phyloP scores from a whole-genome alignment of 2,888 invertebrate genomes.

The Drosophila bunnanda region DNA sequence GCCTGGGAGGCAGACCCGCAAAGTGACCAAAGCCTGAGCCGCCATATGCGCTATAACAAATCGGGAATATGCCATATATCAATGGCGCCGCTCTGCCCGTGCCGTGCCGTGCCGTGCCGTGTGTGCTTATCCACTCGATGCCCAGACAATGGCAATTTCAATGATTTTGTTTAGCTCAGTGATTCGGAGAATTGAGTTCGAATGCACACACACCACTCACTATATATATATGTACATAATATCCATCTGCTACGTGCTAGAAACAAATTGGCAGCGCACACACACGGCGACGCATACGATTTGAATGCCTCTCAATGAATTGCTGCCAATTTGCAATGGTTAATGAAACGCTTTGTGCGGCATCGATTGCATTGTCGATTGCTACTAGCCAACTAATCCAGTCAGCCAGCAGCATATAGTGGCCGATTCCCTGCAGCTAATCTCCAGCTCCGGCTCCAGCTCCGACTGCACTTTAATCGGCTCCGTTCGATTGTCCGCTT shows the following conservation, averaged over 20 bases:
- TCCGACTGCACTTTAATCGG: constrained; percentile 62
- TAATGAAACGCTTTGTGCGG: constrained; percentile 80
- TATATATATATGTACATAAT: constrained; percentile 14
- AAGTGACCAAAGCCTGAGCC: constrained; percentile 24
- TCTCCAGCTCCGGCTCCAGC: constrained; percentile 6
- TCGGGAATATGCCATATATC: constrained; percentile 30
- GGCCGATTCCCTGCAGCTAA: constrained; percentile 29
- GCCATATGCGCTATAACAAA: constrained; percentile 21
- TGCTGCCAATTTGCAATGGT: constrained; percentile 81
- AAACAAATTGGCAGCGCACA: constrained; percentile 43
- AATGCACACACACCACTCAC: constrained; percentile 26
- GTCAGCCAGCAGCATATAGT: constrained; percentile 13
- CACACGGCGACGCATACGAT: constrained; percentile 46
- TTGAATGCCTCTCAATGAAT: constrained; percentile 74
- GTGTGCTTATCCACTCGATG: constrained; percentile 50
- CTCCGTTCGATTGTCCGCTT: constrained; percentile 58
- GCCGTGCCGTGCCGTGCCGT: constrained; percentile 48
- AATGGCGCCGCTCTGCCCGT: constrained; percentile 22
- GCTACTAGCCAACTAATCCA: constrained; percentile 33
- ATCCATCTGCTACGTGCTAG: constrained; percentile 47
- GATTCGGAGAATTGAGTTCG: constrained; percentile 81
- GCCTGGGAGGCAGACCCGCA: constrained; percentile 15
- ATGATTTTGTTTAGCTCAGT: constrained; percentile 82
- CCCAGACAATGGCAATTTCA: constrained; percentile 74
- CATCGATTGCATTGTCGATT: constrained; percentile 66